Evolutionary conservation across 2,888 invertebrate genomes (phyloP).

Genomic region (Microdon myrmicae): DNA sequence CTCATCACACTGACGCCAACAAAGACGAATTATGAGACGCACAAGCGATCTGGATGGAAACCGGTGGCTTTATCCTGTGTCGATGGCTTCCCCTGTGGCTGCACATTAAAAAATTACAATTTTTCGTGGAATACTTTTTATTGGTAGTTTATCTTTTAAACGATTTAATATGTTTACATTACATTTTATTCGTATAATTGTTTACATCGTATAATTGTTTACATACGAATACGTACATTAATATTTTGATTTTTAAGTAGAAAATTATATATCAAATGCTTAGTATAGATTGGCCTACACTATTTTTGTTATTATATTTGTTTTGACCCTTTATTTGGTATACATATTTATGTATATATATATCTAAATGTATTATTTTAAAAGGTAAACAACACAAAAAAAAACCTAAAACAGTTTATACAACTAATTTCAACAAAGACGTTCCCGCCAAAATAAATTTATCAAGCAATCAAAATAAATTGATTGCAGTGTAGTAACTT

Average conservation of each 20-base stretch:
- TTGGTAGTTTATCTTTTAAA: constrained; percentile 22
- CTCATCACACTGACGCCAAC: too few species aligned
- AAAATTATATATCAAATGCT: constrained; percentile 45
- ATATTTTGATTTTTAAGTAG: constrained; percentile 23
- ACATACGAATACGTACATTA: constrained; percentile 2
- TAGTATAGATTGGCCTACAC: constrained; percentile 17
- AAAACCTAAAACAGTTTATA: too few species aligned
- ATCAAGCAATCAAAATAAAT: neutral
- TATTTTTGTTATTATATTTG: constrained; percentile 3
- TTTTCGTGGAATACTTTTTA: constrained; percentile 5
- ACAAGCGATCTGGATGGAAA: too few species aligned
- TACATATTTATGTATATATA: too few species aligned
- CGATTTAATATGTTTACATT: constrained; percentile 26
- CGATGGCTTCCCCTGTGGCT: too few species aligned
- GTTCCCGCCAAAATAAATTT: neutral
- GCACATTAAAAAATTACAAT: neutral
- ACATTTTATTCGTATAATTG: constrained; percentile 1
- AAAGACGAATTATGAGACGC: too few species aligned
- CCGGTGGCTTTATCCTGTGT: too few species aligned
- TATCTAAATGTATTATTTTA: too few species aligned
- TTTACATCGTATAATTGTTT: constrained; percentile 1
- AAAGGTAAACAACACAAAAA: too few species aligned
- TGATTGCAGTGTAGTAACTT: neutral
- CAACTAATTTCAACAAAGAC: too few species aligned
- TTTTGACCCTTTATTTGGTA: too few species aligned